These are phyloP conservation scores for Oncopeltus fasciatus DNA, from an alignment of 1,140 invertebrate species.

Conservation along the genomic window DNA sequence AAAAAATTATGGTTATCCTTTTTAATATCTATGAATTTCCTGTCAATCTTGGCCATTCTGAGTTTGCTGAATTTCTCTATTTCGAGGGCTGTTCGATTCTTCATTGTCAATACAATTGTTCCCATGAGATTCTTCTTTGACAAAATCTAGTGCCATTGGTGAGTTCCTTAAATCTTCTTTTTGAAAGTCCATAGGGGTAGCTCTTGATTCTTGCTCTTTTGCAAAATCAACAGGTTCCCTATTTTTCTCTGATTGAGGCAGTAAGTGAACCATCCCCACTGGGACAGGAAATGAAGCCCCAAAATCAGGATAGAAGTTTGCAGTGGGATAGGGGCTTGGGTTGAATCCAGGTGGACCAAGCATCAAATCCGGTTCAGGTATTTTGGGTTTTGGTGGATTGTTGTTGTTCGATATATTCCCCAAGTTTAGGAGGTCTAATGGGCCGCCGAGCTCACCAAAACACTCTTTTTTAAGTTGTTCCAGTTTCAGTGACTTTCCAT, in stretches of 20 bases:
- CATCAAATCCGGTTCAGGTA: constrained; percentile 27
- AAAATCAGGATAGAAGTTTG: constrained; percentile 63
- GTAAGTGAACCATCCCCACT: constrained; percentile 63
- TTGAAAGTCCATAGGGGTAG: constrained; percentile 18
- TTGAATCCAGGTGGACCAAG: constrained; percentile 39
- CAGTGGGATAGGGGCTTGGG: constrained; percentile 38
- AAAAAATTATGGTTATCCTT: background rate
- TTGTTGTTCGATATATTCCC: constrained; percentile 44
- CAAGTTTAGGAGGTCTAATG: constrained; percentile 50
- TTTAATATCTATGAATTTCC: background rate
- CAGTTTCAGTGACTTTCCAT: constrained; percentile 74
- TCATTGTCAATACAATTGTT: constrained; percentile 17
- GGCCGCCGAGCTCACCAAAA: constrained; percentile 45
- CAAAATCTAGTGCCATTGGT: constrained; percentile 21
- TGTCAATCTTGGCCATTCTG: constrained; percentile 23
- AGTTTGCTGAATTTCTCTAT: constrained; percentile 11
- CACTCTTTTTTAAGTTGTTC: constrained; percentile 76
- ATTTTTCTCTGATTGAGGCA: constrained; percentile 60
- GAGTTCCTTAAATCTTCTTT: constrained; percentile 22
- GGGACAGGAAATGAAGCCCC: constrained; percentile 60
- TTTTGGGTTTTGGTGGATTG: constrained; percentile 43
- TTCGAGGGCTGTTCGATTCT: constrained; percentile 9
- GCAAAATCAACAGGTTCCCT: constrained; percentile 24
- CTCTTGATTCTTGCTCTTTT: constrained; percentile 12
- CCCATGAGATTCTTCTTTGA: constrained; percentile 21